phyloP scores from a whole-genome alignment of 2,113 vertebrate genomes.

The Acinonyx jubatus region DNA sequence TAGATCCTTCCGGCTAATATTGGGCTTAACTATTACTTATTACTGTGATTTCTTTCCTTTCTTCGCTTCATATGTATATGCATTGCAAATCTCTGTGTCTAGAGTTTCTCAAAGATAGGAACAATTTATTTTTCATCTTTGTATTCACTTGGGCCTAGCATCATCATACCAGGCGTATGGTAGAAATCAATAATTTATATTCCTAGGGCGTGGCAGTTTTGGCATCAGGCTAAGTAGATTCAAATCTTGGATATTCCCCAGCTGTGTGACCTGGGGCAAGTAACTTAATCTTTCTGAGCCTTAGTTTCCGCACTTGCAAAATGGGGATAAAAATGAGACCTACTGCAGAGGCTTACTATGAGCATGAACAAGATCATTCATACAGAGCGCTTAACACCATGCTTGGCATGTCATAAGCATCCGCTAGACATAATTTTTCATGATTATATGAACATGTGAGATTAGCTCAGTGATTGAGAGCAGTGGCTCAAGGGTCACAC shows the following conservation, averaged over 20 bases:
- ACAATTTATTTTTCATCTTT: neutral
- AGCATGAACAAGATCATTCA: neutral
- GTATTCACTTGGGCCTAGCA: neutral
- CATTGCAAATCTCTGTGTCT: neutral
- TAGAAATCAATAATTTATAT: neutral
- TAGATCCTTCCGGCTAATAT: slow-evolving; percentile 8
- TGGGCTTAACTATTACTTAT: slow-evolving; percentile 16
- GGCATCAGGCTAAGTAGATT: neutral
- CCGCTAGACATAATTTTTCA: neutral
- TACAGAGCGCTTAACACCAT: neutral
- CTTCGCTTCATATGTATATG: neutral
- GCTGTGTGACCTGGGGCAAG: neutral
- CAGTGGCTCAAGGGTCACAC: neutral
- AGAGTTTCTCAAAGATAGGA: neutral
- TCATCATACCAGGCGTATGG: too few species aligned
- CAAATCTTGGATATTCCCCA: neutral
- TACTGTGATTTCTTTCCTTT: neutral
- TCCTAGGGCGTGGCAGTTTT: neutral
- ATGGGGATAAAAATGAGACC: neutral
- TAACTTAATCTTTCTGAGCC: neutral
- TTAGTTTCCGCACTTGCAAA: neutral
- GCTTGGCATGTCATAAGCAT: neutral
- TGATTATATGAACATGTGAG: neutral
- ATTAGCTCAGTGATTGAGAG: neutral
- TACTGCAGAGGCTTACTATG: neutral